A percentile compares a stretch with the other conserved stretches of the same genome.
Conservation (phyloP, 2,888 invertebrate species). For the Rhingia campestris region DNA sequence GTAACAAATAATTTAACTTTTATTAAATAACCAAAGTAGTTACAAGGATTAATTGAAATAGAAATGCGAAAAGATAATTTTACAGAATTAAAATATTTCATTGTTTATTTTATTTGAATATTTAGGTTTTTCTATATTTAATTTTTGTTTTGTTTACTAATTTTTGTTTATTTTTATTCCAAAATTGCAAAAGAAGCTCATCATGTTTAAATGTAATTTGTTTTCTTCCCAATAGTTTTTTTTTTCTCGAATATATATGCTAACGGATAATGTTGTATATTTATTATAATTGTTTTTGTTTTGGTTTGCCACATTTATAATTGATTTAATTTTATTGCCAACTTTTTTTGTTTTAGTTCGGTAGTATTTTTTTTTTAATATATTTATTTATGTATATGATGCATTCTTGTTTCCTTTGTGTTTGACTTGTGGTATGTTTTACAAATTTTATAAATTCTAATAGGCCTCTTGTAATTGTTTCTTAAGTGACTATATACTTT, state of each 20-base stretch:
- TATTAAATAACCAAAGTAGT: too few species aligned
- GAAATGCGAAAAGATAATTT: too few species aligned
- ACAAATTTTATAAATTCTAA: conserved; percentile 76
- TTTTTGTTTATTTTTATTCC: conserved; percentile 45
- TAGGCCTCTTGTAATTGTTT: conserved; percentile 76
- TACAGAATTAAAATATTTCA: not conserved
- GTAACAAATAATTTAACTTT: too few species aligned
- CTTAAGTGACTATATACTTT: conserved; percentile 59
- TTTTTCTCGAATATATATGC: conserved; percentile 44
- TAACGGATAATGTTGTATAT: conserved; percentile 60
- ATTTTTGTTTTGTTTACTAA: conserved; percentile 30
- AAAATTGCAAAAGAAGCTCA: conserved; percentile 74
- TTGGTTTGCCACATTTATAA: conserved; percentile 61
- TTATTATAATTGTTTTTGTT: conserved; percentile 43
- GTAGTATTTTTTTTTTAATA: conserved; percentile 1
- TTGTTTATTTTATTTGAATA: conserved; percentile 16
- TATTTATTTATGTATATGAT: conserved; percentile 38
- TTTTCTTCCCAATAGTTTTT: conserved; percentile 31
- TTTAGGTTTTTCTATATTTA: conserved; percentile 60
- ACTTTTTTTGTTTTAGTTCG: conserved; percentile 20
- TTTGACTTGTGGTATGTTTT: conserved; percentile 53
- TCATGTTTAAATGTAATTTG: conserved; percentile 53
- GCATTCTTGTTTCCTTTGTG: conserved; percentile 33
- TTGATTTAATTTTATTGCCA: conserved; percentile 59
- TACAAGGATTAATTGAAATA: too few species aligned